These are phyloP conservation scores for Gibbula magus DNA, from an alignment of 2,888 invertebrate species.

Conservation along the genomic window DNA sequence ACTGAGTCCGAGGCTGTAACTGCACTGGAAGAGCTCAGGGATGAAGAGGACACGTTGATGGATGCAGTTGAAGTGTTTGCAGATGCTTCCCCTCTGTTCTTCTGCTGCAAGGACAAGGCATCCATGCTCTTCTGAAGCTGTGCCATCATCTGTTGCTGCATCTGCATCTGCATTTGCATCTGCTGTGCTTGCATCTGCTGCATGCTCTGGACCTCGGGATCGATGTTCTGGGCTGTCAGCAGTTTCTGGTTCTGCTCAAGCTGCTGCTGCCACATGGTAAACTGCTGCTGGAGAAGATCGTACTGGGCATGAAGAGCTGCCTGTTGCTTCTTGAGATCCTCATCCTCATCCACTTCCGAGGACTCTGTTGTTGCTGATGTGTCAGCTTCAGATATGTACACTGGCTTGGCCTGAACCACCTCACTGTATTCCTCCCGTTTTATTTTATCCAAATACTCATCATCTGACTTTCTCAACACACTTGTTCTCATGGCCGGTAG, in stretches of 20 bases:
- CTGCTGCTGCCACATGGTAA: constrained; percentile 68
- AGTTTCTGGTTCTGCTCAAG: constrained; percentile 65
- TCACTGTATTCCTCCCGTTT: not conserved
- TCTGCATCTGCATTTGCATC: constrained; percentile 58
- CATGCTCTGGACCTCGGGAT: constrained; percentile 50
- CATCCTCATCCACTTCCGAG: not conserved
- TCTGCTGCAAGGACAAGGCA: constrained; percentile 47
- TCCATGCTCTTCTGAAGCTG: constrained; percentile 60
- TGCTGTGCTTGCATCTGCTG: constrained; percentile 60
- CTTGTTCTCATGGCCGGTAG: constrained; percentile 50
- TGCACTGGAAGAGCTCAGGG: not conserved
- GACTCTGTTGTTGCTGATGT: not conserved
- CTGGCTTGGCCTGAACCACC: not conserved
- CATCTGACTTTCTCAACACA: not conserved
- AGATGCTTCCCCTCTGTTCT: constrained; percentile 29
- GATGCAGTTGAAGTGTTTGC: not conserved
- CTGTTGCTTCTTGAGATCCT: constrained; percentile 27
- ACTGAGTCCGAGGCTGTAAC: constrained; percentile 10
- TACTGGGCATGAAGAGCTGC: constrained; percentile 59
- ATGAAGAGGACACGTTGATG: not conserved
- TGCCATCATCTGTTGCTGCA: constrained; percentile 62
- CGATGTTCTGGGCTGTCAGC: constrained; percentile 51
- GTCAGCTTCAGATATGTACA: not conserved
- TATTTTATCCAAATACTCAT: not conserved
- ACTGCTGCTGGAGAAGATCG: constrained; percentile 64